A percentile compares a stretch with the other conserved stretches of the same genome.
phyloP scores from a whole-genome alignment of 1,140 invertebrate species.

The Megalonaias nervosa region DNA sequence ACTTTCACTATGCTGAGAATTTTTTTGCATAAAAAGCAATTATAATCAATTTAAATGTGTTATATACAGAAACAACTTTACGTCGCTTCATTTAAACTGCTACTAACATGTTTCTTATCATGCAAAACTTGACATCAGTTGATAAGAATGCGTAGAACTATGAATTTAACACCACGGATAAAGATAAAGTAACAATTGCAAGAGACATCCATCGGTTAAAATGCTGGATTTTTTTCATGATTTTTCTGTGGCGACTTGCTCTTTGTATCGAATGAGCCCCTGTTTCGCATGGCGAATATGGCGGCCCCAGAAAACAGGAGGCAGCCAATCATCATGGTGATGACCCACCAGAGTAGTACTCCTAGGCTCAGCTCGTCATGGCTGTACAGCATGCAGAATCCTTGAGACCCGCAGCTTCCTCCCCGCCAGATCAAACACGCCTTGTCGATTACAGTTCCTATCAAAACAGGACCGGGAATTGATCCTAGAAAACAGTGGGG shows the following conservation, averaged over 20 bases:
- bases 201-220: too few relatives aligned
- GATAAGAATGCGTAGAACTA: too few relatives aligned
- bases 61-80: too few relatives aligned
- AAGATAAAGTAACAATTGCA: too few relatives aligned
- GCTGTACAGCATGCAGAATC: conserved; percentile 67
- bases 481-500: conserved; percentile 32
- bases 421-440: conserved; percentile 66
- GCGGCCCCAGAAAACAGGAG: conserved; percentile 25
- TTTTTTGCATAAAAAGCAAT: too few relatives aligned
- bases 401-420: conserved; percentile 49
- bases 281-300: conserved; percentile 2
- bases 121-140: too few relatives aligned
- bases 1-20: too few relatives aligned
- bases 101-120: too few relatives aligned
- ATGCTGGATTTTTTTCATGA: background rate
- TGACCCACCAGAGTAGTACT: conserved; percentile 34
- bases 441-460: conserved; percentile 62
- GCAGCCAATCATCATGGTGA: conserved; percentile 28
- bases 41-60: too few relatives aligned
- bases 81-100: too few relatives aligned
- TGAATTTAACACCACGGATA: too few relatives aligned
- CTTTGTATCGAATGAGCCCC: background rate
- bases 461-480: conserved; percentile 68
- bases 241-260: background rate
- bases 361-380: conserved; percentile 52